phyloP scores from a whole-genome alignment of 1,140 invertebrate species.

The Drosophila pseudoananassae region DNA sequence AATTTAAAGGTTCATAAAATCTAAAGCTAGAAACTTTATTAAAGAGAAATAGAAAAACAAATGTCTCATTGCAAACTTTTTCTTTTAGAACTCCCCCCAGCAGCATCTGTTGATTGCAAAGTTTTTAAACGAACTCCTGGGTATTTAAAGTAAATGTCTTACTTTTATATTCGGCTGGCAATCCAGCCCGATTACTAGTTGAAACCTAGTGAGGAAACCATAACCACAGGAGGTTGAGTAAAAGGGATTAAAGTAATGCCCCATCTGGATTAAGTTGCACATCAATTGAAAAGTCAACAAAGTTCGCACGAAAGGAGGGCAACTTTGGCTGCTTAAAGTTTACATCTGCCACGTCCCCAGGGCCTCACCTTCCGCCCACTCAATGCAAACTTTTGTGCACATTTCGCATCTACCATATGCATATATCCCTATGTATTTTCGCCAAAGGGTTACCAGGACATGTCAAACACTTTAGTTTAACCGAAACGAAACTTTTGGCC shows the following conservation, averaged over 20 bases:
- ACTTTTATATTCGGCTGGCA: background rate
- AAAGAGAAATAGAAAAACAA: too few species aligned
- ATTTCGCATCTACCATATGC: constrained; percentile 13
- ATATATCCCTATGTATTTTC: background rate
- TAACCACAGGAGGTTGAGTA: constrained; percentile 7
- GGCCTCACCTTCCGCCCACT: background rate
- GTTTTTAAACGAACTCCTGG: background rate
- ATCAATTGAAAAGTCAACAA: constrained; percentile 46
- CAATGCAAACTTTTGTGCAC: constrained; percentile 31
- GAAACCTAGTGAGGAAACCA: constrained; percentile 1
- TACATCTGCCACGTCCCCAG: constrained; percentile 17
- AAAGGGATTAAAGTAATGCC: constrained; percentile 11
- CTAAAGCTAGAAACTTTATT: too few species aligned
- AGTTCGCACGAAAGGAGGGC: constrained; percentile 14
- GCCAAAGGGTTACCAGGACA: constrained; percentile 35
- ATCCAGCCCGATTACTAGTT: background rate
- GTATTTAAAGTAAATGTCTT: background rate
- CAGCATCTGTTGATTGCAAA: background rate
- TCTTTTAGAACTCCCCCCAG: background rate
- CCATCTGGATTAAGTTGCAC: constrained; percentile 30
- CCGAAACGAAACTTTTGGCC: constrained; percentile 36
- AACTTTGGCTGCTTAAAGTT: constrained; percentile 29
- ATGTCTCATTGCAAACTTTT: too few species aligned
- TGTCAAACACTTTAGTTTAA: constrained; percentile 41
- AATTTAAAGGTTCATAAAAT: background rate